Percentiles rank a stretch among this genome's conserved stretches.
Conservation (phyloP, 2,113 vertebrate genomes). For the Neotragus pygmaeus region DNA sequence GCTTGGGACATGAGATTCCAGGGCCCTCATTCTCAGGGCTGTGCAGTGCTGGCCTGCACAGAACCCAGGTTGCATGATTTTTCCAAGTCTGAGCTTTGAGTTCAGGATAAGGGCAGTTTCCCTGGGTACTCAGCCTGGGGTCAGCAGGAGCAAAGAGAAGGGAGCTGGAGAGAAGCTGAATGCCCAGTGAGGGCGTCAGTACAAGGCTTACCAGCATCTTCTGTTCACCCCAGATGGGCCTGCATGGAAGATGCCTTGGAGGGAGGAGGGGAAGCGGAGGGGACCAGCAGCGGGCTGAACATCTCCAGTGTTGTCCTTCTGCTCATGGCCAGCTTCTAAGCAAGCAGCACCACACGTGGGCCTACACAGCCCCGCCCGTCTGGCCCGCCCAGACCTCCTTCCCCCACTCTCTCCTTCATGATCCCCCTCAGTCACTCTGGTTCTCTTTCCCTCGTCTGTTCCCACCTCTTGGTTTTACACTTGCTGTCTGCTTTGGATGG, state of each 20-base stretch:
- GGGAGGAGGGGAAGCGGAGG: not conserved
- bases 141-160: not conserved
- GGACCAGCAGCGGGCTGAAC: not conserved
- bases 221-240: not conserved
- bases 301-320: not conserved
- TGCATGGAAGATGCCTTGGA: not conserved
- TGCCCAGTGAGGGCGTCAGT: not conserved
- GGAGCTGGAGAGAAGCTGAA: not conserved
- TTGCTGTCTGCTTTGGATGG: not conserved
- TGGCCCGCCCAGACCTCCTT: not conserved
- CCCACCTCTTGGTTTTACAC: not conserved
- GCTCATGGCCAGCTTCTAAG: not conserved
- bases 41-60: not conserved
- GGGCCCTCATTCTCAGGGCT: not conserved
- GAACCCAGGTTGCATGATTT: not conserved
- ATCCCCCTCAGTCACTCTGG: too few species aligned
- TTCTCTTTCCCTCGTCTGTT: not conserved
- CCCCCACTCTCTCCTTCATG: not conserved
- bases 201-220: not conserved
- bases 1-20: not conserved
- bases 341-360: fast-evolving
- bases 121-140: not conserved
- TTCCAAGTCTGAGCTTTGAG: not conserved
- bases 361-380: fast-evolving
- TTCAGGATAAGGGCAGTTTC: not conserved